phyloP scores from a whole-genome alignment of 1,140 invertebrate genomes.

The Caerostris darwini region DNA sequence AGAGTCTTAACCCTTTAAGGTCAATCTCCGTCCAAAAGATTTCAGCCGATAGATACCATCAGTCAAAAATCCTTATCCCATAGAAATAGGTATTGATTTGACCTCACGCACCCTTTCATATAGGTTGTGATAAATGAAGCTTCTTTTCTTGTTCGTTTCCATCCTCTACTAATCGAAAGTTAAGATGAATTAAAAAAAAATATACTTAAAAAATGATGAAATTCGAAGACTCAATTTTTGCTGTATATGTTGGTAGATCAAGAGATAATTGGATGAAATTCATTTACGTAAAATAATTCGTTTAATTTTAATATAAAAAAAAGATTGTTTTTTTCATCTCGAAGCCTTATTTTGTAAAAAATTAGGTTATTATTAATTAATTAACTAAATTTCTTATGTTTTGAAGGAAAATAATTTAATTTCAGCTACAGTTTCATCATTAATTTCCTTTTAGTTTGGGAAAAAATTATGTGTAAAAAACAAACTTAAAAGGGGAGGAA shows the following conservation, averaged over 20 bases:
- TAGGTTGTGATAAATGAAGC: conserved; percentile 61
- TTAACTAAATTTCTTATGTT: no score
- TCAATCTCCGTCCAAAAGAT: conserved; percentile 64
- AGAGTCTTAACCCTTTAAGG: conserved; percentile 36
- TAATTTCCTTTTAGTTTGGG: no score
- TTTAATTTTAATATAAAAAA: not conserved
- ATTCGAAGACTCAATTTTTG: not conserved
- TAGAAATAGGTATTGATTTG: conserved; percentile 59
- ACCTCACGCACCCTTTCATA: conserved; percentile 32
- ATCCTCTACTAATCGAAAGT: not conserved
- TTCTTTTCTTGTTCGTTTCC: not conserved
- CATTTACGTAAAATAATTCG: not conserved
- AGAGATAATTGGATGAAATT: not conserved
- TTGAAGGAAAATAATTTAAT: no score
- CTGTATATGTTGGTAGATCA: not conserved
- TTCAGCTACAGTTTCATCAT: no score
- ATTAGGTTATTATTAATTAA: no score
- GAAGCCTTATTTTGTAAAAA: no score
- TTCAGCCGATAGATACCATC: conserved; percentile 65
- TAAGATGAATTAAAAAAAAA: not conserved
- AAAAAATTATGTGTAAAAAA: no score
- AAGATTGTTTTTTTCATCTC: no score
- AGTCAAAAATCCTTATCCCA: conserved; percentile 62
- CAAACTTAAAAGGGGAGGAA: no score
- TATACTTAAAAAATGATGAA: not conserved